Percentiles rank a stretch among this genome's conserved stretches.
phyloP scores from a whole-genome alignment of 2,113 vertebrate genomes.

The Caloenas nicobarica region DNA sequence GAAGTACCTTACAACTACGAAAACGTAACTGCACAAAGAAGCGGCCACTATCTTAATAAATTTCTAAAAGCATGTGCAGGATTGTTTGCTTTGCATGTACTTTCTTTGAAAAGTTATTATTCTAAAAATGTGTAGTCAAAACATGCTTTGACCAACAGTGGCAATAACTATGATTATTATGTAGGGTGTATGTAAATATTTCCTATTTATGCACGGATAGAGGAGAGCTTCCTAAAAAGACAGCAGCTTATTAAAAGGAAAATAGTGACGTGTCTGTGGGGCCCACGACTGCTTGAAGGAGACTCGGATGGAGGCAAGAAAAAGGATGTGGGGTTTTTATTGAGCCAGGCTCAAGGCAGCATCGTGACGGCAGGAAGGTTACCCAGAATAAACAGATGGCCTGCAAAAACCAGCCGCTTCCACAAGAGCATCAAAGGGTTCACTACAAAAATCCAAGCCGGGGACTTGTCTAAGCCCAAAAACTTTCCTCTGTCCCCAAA shows the following conservation, averaged over 20 bases:
- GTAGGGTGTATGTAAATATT: not conserved
- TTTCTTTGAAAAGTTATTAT: not conserved
- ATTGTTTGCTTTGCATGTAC: not conserved
- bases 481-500: not conserved
- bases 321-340: fast-evolving
- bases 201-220: too few species aligned
- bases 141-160: not conserved
- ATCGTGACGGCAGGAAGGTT: fast-evolving
- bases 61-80: not conserved
- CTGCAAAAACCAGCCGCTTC: not conserved
- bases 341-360: not conserved
- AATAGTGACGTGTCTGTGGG: not conserved
- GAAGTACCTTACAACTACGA: not conserved
- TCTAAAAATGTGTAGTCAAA: not conserved
- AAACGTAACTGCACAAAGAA: not conserved
- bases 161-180: not conserved
- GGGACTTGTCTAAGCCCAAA: not conserved
- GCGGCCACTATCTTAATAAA: not conserved
- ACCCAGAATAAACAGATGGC: not conserved
- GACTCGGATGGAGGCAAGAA: not conserved
- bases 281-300: not conserved
- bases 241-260: not conserved
- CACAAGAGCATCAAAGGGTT: not conserved
- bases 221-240: not conserved
- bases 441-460: fast-evolving